A percentile compares a stretch with the other conserved stretches of the same genome.
Evolutionary conservation across 2,888 invertebrate species (phyloP).

Genomic region (Plagodis dolabraria): DNA sequence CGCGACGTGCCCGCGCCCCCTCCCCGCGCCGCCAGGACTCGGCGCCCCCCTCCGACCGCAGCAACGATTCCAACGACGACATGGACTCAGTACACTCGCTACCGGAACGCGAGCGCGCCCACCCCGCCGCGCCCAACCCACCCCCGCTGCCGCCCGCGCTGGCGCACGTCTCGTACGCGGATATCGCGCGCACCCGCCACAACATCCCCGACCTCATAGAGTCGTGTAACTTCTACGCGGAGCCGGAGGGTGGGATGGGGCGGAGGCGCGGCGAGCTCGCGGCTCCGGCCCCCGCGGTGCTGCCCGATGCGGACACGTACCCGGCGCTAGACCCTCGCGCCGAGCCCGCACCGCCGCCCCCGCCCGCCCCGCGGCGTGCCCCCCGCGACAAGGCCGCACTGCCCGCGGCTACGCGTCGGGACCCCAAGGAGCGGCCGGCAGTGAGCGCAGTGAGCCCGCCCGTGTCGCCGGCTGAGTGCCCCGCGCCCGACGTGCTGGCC

Average conservation of each 20-base stretch:
- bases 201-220: slow-evolving; percentile 82
- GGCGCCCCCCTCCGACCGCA: slow-evolving; percentile 94
- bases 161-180: slow-evolving; percentile 90
- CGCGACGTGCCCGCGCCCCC: slow-evolving; percentile 53
- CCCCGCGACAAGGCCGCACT: slow-evolving; percentile 2
- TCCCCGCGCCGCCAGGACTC: slow-evolving; percentile 83
- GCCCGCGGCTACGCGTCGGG: slow-evolving; percentile 31
- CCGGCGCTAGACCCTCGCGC: slow-evolving; percentile 40
- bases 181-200: slow-evolving; percentile 88
- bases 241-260: slow-evolving; percentile 49
- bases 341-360: background rate
- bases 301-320: slow-evolving; percentile 22
- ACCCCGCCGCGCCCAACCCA: slow-evolving; percentile 68
- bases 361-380: slow-evolving; percentile 20
- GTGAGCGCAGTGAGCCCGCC: slow-evolving; percentile 29
- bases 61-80: slow-evolving; percentile 91
- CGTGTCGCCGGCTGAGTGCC: slow-evolving; percentile 45
- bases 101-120: slow-evolving; percentile 76
- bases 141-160: slow-evolving; percentile 81
- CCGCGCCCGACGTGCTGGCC: slow-evolving; percentile 74
- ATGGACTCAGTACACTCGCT: slow-evolving; percentile 94
- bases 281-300: slow-evolving; percentile 54
- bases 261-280: slow-evolving; percentile 26
- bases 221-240: slow-evolving; percentile 79
- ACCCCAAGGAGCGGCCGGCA: slow-evolving; percentile 28